phyloP scores from a whole-genome alignment of 2,797 vertebrate genomes.

The Chelmon rostratus region DNA sequence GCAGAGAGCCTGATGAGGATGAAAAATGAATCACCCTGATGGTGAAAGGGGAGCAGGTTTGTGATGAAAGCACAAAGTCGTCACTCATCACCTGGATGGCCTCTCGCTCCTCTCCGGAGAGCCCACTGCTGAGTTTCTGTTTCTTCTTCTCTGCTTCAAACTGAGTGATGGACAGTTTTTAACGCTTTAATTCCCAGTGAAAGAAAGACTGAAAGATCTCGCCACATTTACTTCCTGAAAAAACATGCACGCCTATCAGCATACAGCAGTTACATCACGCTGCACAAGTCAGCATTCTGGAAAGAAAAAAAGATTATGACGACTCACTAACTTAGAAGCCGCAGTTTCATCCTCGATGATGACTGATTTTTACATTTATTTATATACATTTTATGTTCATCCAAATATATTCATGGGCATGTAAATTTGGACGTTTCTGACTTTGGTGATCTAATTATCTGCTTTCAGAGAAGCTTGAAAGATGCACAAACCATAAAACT shows the following conservation, averaged over 20 bases:
- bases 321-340: background rate
- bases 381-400: background rate
- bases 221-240: background rate
- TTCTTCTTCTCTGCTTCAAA: conserved; percentile 54
- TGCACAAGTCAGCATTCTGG: background rate
- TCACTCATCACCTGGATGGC: conserved; percentile 72
- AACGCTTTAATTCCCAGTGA: conserved; percentile 37
- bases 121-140: conserved; percentile 49
- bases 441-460: too few relatives aligned
- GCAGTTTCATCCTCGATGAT: background rate
- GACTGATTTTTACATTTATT: background rate
- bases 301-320: background rate
- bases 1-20: conserved; percentile 45
- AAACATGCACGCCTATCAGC: background rate
- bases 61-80: conserved; percentile 76
- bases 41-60: conserved; percentile 71
- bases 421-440: background rate
- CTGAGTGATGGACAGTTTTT: conserved; percentile 62
- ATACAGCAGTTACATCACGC: background rate
- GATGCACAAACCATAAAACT: background rate
- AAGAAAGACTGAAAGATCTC: background rate
- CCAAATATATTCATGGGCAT: background rate
- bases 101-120: conserved; percentile 62
- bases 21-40: conserved; percentile 59
- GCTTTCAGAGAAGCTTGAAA: background rate